Evolutionary conservation across 1,140 invertebrate species (phyloP), one percentile per base, ranked within the genome.

Genomic region (Marisa cornuarietis): DNA sequence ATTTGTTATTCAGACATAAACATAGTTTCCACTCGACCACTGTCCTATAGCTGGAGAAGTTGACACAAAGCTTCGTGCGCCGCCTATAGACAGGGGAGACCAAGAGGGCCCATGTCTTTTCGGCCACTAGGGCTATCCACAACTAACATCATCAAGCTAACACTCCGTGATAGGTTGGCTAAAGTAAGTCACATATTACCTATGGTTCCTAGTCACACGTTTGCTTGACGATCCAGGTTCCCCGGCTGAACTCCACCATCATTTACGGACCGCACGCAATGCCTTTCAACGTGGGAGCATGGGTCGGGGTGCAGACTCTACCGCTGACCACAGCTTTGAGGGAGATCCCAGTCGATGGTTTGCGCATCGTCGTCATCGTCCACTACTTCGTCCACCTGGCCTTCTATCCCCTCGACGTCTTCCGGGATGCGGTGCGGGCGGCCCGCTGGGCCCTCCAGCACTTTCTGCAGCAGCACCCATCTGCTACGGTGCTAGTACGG

Each of bases 361-460:
- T 14, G 49, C 18, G 22, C 42, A 54, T 54, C 63, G 22, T 77
- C 62, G 49, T 77, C 49, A 42, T 77, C 16, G 31, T 77, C 26
- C 76, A 77, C 65, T 77, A 69, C 76, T 77, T 51, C 61, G 24
- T 77, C 20, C 76, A 77, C 76, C 49, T 77, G n/a, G 42, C 18
- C 49, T 77, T 69, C 65, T 77, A 68, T 49, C 76, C 76, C 6
- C 16, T 77, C 7, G n/a, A 18, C 49, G 20, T 26, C 18, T 69
- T 77, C 76, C 42, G 76, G 62, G 71, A 72, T 26, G 13, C 42
- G 16, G 24, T 79, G 20, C 69, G 71, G 8, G 26, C 26, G 20
- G 54, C 71, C 24, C 20, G 11, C 14, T 26, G 51, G 18, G 58
- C 78, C 31, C 31, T 79, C 18, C 18, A 73, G 31, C 20, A 24